Evolutionary conservation across 2,113 vertebrate species (phyloP), one percentile per base, ranked within the genome.

Genomic region (Sinocyclocheilus anophthalmus): DNA sequence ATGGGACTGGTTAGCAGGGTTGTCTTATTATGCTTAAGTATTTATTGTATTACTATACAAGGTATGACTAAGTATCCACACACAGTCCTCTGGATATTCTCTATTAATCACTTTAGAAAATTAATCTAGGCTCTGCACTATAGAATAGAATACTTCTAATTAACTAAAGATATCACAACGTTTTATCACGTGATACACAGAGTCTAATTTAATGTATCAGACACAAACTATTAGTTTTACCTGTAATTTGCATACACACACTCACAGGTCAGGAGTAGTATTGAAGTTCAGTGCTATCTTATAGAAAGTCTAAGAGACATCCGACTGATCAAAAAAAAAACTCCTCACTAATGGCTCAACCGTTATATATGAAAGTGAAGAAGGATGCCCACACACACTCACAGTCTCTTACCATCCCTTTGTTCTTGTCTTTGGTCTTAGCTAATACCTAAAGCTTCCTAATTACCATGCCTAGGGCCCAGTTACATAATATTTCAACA

Each of bases 361-460:
- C 39, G 42, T 63, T 39, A 53, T 45, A 42, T 76, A 57, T 59
- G 33, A 22, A 13, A 65, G 57, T 33, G 33, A 12, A 63, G 14
- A 42, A 63, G n/a, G n/a, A 81, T 55, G 65, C 81, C 39, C 81
- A 45, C 59, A 70, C 65, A 83, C 61, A 83, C 81, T 67, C 63
- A 13, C 4, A 81, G 6, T n/a, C 55, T 53, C 33, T 70, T 59
- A 53, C 65, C 10, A 6, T 59, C 11, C 67, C 63, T 63, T 73
- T 57, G 50, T 63, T 86, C 85, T 93, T 92, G 87, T 89, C 91
- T 93, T 93, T 89, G 89, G 88, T 91, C 88, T 81, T n/a, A 33
- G 67, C 55, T 81, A 73, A 86, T 86, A 86, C 77, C 53, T 57
- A 86, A 86, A 81, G 48, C 65, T 53, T 80, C 63, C 83, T 91